These are phyloP conservation scores for Neotoma lepida DNA, from an alignment of 2,113 vertebrate genomes.

Conservation along the genomic window DNA sequence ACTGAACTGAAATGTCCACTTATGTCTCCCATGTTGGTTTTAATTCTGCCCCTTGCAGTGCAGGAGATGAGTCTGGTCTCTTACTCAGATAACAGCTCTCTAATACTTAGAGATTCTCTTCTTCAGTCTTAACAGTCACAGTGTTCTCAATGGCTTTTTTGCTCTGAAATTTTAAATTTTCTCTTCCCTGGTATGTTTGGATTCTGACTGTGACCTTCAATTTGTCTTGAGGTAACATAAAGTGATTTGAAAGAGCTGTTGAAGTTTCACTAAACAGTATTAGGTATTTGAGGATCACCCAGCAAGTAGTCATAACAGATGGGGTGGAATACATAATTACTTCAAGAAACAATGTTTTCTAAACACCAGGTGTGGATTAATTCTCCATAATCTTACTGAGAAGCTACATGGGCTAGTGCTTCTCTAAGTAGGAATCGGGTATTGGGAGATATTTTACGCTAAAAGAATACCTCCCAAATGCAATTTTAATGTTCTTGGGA, in stretches of 20 bases:
- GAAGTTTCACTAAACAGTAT: not conserved
- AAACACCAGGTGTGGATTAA: not conserved
- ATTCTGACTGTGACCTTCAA: not conserved
- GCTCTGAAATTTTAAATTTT: not conserved
- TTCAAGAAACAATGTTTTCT: not conserved
- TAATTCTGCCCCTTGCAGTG: not conserved
- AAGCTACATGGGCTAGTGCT: not conserved
- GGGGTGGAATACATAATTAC: not conserved
- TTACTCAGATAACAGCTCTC: not conserved
- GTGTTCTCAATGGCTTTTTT: not conserved
- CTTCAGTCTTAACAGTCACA: not conserved
- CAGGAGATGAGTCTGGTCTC: not conserved
- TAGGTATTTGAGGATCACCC: not conserved
- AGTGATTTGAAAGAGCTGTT: not conserved
- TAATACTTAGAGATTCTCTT: not conserved
- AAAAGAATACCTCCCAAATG: not conserved
- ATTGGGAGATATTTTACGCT: not conserved
- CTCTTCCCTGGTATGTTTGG: not conserved
- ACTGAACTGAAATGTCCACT: constrained; percentile 4
- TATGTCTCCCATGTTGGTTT: not conserved
- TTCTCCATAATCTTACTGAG: not conserved
- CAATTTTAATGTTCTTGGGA: not conserved
- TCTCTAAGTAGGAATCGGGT: not conserved
- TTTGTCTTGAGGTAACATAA: not conserved
- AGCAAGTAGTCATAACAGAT: not conserved